These are phyloP conservation scores for Oeneis ivallda DNA, from an alignment of 2,888 invertebrate genomes.

Conservation along the genomic window DNA sequence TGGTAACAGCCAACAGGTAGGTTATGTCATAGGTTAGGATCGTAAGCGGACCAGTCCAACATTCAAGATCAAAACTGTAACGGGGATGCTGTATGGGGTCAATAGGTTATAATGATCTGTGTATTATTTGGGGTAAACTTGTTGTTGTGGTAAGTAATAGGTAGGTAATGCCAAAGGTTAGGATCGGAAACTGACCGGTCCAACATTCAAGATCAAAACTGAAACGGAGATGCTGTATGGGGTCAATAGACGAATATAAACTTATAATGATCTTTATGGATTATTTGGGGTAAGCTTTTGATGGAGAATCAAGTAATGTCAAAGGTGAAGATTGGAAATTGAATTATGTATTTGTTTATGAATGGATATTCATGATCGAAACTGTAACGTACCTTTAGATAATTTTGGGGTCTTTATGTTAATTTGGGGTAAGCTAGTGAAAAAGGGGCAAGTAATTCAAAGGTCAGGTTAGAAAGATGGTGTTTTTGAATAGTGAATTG, in stretches of 20 bases:
- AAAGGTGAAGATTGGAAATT: too few relatives aligned
- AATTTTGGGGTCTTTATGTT: neutral
- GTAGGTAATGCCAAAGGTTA: too few relatives aligned
- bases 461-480: neutral
- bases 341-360: too few relatives aligned
- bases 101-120: neutral
- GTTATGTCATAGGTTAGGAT: constrained; percentile 23
- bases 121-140: neutral
- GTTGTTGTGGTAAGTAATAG: neutral
- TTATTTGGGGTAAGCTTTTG: neutral
- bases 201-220: too few relatives aligned
- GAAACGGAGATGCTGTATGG: neutral
- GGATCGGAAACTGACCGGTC: too few relatives aligned
- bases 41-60: neutral
- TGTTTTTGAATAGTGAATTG: neutral
- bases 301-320: neutral
- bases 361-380: too few relatives aligned
- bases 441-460: neutral
- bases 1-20: too few relatives aligned
- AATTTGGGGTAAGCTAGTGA: constrained; percentile 1
- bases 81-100: neutral
- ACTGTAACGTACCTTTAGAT: too few relatives aligned
- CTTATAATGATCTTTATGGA: neutral
- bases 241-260: neutral
- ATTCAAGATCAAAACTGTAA: constrained; percentile 11